These are phyloP conservation scores for Chelonoidis abingdonii DNA, from an alignment of 2,113 vertebrate species.

Conservation along the genomic window DNA sequence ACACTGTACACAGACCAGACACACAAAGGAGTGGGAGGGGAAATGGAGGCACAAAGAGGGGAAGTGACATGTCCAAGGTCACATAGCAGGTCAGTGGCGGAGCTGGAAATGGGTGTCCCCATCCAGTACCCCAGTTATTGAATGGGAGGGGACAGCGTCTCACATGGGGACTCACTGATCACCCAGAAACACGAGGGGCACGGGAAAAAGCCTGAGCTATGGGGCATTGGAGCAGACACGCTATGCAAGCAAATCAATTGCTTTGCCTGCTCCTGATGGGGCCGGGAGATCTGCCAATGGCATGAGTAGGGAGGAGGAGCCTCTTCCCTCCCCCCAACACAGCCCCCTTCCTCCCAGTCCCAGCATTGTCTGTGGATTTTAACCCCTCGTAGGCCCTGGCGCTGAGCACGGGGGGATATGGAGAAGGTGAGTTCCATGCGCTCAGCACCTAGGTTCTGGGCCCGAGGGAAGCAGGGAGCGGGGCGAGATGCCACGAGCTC, in stretches of 20 bases:
- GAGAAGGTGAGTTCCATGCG: background rate
- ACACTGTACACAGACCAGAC: background rate
- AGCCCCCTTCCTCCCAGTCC: background rate
- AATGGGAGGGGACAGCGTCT: background rate
- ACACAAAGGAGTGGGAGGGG: background rate
- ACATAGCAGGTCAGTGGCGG: background rate
- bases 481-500: background rate
- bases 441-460: background rate
- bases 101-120: background rate
- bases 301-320: background rate
- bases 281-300: background rate
- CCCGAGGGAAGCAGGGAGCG: too few species aligned
- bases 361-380: background rate
- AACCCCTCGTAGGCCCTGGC: background rate
- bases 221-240: too few species aligned
- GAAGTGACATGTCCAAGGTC: background rate
- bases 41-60: background rate
- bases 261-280: background rate
- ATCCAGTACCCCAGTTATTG: background rate
- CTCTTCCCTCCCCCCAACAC: background rate
- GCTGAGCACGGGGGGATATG: background rate
- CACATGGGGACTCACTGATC: too few species aligned
- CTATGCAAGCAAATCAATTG: background rate
- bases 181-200: too few species aligned
- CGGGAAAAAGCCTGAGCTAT: too few species aligned